Evolutionary conservation across 2,888 invertebrate genomes (phyloP), one percentile per base, ranked within the genome.

Genomic region (Dinocampus coccinellae): DNA sequence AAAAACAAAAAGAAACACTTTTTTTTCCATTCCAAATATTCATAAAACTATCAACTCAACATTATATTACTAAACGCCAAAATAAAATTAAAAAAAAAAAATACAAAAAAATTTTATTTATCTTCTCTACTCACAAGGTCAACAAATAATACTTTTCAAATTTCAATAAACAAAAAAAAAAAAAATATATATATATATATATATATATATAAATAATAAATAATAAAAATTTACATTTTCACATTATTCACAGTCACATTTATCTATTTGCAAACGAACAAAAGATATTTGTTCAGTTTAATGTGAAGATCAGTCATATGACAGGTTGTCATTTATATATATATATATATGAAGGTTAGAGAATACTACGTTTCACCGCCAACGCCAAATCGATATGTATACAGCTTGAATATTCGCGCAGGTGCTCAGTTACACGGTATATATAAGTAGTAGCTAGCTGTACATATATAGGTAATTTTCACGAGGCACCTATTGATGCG

Each of bases 391-490:
- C 67, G 29, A 67, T 67, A 67, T 57, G 29, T 42, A 67, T 57
- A 57, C 42, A 47, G 29, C 39, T 63, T 42, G 63, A 63, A 67
- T 22, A 66, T 26, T 64, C 55, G 60, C 20, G 65, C 70, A 70
- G 70, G 70, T 70, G 70, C 53, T 55, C 13, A 62, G 67, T 13
- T 61, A 47, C 36, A 39, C 53, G 39, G 13, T 13, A 39, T 42
- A 42, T 11, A 39, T 39, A 53, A 33, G 9, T n/a, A n/a, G n/a
- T n/a, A n/a, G n/a, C n/a, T n/a, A n/a, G n/a, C n/a, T n/a, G n/a
- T n/a, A 62, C 39, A 63, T 24, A 26, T 29, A n/a, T 67, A 39
- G 67, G 58, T 67, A 67, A 67, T 67, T 67, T 67, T 11, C 58
- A 67, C 65, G 36, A 36, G 24, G 63, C 47, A 24, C 55, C 65